phyloP scores from a whole-genome alignment of 1,140 invertebrate species.

The Zaprionus kolodkinae region DNA sequence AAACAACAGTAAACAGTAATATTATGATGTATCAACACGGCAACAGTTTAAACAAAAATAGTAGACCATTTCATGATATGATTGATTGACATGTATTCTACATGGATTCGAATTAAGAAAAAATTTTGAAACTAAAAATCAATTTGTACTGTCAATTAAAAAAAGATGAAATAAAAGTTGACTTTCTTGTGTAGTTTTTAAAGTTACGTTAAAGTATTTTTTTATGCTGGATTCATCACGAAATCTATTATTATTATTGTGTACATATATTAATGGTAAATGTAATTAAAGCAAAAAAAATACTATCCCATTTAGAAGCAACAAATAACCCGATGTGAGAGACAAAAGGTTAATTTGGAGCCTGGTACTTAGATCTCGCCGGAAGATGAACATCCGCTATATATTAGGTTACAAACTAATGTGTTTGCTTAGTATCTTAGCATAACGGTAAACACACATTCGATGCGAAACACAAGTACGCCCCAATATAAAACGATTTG shows the following conservation, averaged over 20 bases:
- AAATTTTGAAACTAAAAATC: conserved; percentile 38
- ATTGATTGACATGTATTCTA: background rate
- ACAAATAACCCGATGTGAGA: background rate
- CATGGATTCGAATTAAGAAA: conserved; percentile 30
- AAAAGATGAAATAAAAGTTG: conserved; percentile 36
- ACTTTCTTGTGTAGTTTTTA: conserved; percentile 40
- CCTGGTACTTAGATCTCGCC: conserved; percentile 4
- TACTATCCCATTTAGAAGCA: background rate
- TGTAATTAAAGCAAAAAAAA: background rate
- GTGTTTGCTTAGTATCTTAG: conserved; percentile 32
- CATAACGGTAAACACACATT: conserved; percentile 29
- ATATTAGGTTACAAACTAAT: conserved; percentile 38
- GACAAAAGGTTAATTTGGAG: conserved; percentile 14
- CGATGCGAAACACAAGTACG: conserved; percentile 6
- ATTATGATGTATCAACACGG: background rate
- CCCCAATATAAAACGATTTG: conserved; percentile 38
- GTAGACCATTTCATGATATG: conserved; percentile 4
- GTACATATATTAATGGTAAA: background rate
- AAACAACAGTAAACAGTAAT: background rate
- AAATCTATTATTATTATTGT: background rate
- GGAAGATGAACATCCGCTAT: conserved; percentile 18
- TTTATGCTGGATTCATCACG: background rate
- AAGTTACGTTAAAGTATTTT: background rate
- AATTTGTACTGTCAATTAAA: conserved; percentile 54
- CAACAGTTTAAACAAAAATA: conserved; percentile 8